These are phyloP conservation scores for Crypturellus undulatus DNA, from an alignment of 2,113 vertebrate genomes.

Conservation along the genomic window DNA sequence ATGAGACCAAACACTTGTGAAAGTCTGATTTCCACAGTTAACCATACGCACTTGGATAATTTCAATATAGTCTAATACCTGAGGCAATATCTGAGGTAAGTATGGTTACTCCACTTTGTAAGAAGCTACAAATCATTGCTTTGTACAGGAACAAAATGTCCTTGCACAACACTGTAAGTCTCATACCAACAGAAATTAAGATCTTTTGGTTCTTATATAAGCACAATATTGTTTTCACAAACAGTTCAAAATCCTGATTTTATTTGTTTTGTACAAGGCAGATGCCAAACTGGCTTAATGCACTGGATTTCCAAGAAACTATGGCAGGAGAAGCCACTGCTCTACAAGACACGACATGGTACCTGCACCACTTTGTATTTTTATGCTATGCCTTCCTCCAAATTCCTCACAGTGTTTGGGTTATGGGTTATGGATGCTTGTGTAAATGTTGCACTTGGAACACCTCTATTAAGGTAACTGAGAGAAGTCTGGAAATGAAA, in stretches of 20 bases:
- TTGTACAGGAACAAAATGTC: not conserved
- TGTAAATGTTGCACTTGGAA: not conserved
- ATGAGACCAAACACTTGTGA: not conserved
- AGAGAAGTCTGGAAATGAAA: not conserved
- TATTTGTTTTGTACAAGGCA: not conserved
- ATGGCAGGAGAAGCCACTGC: not conserved
- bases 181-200: not conserved
- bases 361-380: not conserved
- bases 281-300: not conserved
- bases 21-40: not conserved
- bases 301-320: not conserved
- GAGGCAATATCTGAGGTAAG: not conserved
- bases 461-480: not conserved
- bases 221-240: not conserved
- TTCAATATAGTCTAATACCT: not conserved
- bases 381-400: not conserved
- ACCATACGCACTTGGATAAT: not conserved
- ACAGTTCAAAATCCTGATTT: not conserved
- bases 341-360: not conserved
- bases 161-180: not conserved
- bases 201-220: not conserved
- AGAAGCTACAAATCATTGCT: not conserved
- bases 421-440: not conserved
- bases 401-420: not conserved
- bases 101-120: not conserved